phyloP scores from a whole-genome alignment of 2,113 vertebrate genomes.

The Saccopteryx leptura region DNA sequence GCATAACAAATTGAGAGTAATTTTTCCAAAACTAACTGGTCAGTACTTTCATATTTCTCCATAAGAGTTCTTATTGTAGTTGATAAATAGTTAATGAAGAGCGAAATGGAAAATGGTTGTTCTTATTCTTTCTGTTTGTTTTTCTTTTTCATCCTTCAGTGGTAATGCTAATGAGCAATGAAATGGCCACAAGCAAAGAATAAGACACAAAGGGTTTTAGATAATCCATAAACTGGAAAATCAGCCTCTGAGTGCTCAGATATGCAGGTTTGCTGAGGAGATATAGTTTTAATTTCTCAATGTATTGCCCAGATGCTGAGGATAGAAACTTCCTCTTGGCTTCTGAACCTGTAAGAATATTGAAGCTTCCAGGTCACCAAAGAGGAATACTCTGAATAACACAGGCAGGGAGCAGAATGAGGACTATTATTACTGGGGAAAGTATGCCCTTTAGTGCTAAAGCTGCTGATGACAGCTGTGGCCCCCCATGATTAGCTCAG shows the following conservation, averaged over 20 bases:
- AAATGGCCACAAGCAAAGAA: slow-evolving; percentile 67
- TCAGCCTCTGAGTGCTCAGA: slow-evolving; percentile 54
- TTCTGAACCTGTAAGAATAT: background rate
- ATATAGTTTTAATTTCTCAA: slow-evolving; percentile 65
- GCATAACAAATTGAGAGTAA: background rate
- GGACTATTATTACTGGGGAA: background rate
- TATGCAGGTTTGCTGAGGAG: slow-evolving; percentile 57
- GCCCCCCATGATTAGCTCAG: background rate
- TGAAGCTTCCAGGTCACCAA: slow-evolving; percentile 50
- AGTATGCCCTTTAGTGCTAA: background rate
- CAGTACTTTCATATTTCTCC: background rate
- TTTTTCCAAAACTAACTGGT: background rate
- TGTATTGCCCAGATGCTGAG: slow-evolving; percentile 55
- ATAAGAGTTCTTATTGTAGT: background rate
- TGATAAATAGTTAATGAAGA: slow-evolving; percentile 66
- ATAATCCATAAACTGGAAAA: slow-evolving; percentile 72
- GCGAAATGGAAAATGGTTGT: background rate
- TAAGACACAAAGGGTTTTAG: slow-evolving; percentile 57
- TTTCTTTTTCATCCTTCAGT: slow-evolving; percentile 61
- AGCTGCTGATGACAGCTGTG: background rate
- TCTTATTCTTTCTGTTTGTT: slow-evolving; percentile 46
- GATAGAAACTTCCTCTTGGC: slow-evolving; percentile 51
- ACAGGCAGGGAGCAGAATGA: background rate
- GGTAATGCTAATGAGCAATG: slow-evolving; percentile 70
- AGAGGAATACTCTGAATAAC: slow-evolving; percentile 7